phyloP scores from a whole-genome alignment of 2,797 vertebrate genomes.

The Ptychobarbus kaznakovi region DNA sequence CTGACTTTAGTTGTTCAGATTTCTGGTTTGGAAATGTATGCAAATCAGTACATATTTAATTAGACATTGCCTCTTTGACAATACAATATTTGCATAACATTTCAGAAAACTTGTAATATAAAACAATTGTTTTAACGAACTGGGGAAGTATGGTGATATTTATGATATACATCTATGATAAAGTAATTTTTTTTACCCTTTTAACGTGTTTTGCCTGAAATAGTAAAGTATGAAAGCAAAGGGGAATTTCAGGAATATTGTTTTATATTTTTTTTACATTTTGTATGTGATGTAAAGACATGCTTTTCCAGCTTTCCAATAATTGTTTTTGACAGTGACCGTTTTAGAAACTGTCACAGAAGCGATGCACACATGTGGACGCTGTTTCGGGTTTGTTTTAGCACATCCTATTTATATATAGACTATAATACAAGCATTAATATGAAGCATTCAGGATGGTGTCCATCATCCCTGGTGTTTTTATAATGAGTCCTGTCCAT shows the following conservation, averaged over 20 bases:
- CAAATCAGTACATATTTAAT: not conserved
- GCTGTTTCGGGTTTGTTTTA: not conserved
- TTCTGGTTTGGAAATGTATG: not conserved
- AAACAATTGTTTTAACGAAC: not conserved
- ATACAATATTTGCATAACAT: not conserved
- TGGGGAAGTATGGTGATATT: not conserved
- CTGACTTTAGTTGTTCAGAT: not conserved
- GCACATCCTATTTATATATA: slow-evolving; percentile 17
- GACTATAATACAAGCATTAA: not conserved
- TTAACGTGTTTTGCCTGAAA: not conserved
- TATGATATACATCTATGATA: not conserved
- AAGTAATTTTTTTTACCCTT: not conserved
- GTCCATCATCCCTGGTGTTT: slow-evolving; percentile 19
- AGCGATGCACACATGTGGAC: not conserved
- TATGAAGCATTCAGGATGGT: not conserved
- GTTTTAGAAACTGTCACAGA: not conserved
- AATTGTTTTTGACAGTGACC: not conserved
- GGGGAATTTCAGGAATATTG: not conserved
- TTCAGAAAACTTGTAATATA: not conserved
- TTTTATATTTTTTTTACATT: not conserved
- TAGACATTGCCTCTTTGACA: not conserved
- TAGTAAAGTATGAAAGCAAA: not conserved
- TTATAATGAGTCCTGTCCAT: slow-evolving; percentile 66
- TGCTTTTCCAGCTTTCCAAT: not conserved
- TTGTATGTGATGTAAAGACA: not conserved